A percentile compares a stretch with the other conserved stretches of the same genome.
Evolutionary conservation across 2,888 invertebrate genomes (phyloP).

Genomic region (Itoplectis maculator): DNA sequence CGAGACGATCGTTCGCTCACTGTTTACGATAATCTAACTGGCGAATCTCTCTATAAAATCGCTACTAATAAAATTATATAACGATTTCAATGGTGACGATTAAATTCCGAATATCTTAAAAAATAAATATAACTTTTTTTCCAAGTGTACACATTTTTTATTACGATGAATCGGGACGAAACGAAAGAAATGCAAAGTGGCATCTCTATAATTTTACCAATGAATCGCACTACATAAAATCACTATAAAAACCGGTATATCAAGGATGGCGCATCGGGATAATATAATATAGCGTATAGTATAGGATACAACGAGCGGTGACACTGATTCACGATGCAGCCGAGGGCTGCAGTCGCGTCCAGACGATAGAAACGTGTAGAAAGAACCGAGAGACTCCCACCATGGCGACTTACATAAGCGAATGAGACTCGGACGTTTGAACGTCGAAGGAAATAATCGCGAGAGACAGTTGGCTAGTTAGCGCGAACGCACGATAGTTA

Average conservation of each 20-base stretch:
- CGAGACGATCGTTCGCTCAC: too few relatives aligned
- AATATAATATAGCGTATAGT: neutral
- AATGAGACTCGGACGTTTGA: slow-evolving; percentile 25
- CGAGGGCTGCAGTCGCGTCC: slow-evolving; percentile 30
- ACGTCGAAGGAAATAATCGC: slow-evolving; percentile 21
- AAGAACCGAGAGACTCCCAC: slow-evolving; percentile 57
- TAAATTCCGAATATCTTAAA: neutral
- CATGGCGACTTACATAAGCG: slow-evolving; percentile 65
- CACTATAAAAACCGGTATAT: slow-evolving; percentile 33
- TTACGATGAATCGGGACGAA: too few relatives aligned
- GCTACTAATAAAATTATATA: neutral
- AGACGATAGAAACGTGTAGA: slow-evolving; percentile 38
- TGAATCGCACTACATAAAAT: neutral
- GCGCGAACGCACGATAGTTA: slow-evolving; percentile 32
- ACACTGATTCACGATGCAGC: slow-evolving; percentile 32
- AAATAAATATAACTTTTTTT: too few relatives aligned
- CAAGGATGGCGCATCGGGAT: slow-evolving; percentile 24
- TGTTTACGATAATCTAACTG: too few relatives aligned
- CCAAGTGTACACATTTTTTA: too few relatives aligned
- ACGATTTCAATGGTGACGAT: neutral
- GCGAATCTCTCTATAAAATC: neutral
- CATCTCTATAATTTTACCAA: slow-evolving; percentile 14
- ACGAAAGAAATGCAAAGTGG: too few relatives aligned
- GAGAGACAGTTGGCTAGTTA: slow-evolving; percentile 14
- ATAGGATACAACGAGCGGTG: neutral